phyloP scores from a whole-genome alignment of 2,888 invertebrate species.

The Limenitis camilla region DNA sequence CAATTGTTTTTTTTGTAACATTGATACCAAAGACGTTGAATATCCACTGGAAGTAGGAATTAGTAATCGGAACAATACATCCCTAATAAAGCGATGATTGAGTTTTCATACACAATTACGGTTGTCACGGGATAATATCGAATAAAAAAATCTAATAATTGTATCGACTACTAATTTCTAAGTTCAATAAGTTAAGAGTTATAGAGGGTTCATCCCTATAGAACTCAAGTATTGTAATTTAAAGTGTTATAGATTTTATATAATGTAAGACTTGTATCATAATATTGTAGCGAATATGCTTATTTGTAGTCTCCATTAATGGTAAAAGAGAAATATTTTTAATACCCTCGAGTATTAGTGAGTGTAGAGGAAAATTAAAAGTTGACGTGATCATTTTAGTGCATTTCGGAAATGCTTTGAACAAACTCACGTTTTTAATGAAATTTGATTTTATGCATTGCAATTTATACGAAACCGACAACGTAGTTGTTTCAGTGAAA shows the following conservation, averaged over 20 bases:
- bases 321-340: constrained; percentile 59
- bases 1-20: constrained; percentile 49
- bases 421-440: constrained; percentile 28
- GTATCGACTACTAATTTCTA: constrained; percentile 12
- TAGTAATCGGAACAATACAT: constrained; percentile 10
- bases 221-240: constrained; percentile 53
- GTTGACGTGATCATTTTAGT: constrained; percentile 18
- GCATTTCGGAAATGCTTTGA: constrained; percentile 32
- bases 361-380: constrained; percentile 17
- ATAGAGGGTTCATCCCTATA: constrained; percentile 38
- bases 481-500: constrained; percentile 57
- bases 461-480: constrained; percentile 39
- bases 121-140: no score
- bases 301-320: constrained; percentile 38
- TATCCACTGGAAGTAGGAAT: constrained; percentile 50
- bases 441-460: constrained; percentile 27
- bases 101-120: background rate
- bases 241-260: constrained; percentile 61
- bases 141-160: background rate
- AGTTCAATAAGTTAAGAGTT: constrained; percentile 36
- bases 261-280: constrained; percentile 67
- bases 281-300: constrained; percentile 48
- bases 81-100: background rate
- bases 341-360: constrained; percentile 64
- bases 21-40: constrained; percentile 74